Base-by-base conservation (phyloP, 2,113 vertebrate species). In the Anser cygnoides region DNA sequence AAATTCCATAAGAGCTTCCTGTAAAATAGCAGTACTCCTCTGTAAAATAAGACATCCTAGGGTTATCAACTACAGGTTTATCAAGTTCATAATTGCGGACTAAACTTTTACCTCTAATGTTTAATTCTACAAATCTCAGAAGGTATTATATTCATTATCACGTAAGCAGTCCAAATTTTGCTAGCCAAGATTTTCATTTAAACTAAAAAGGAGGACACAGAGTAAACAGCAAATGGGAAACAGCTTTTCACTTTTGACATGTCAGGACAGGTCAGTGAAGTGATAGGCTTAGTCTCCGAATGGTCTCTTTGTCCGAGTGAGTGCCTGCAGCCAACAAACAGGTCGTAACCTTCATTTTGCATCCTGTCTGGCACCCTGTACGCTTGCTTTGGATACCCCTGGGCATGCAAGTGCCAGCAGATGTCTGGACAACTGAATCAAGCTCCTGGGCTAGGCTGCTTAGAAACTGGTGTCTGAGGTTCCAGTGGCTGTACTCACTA, bases 1-100 rank as follows among this genome's bases (percentile, higher is more conserved):
- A 39, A 80, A 88, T 72, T 75, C 28, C 55, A 92, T 55, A 78
- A 87, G 89, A 93, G 23, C 6, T 55, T 81, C 31, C 67, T 41
- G 23, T 35, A 84, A 90, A 93, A 31, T 16, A 86, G 63, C 28
- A 63, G 44, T 43, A 37, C 25, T 86, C 25, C 25, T 84, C 75
- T 74, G 31, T 18, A 92, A 84, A 86, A 13, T 50, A 52, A 52
- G 46, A n/a, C 13, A 52, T 41, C 6, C 58, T 41, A 44, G 15
- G 13, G 31, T 87, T 91, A 76, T 59, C 46, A 84, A 33, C 58
- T 62, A 68, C 54, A 44, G 13, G 63, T 49, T 21, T 65, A 67
- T 83, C 22, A 71, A 75, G 19, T 37, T 41, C 29, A 0, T 59
- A 74, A 92, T 0, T 26, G 37, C 20, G 74, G 65, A 85, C 15